These are phyloP conservation scores for Drosophila vallismaia DNA, from an alignment of 2,888 invertebrate species.

Conservation along the genomic window DNA sequence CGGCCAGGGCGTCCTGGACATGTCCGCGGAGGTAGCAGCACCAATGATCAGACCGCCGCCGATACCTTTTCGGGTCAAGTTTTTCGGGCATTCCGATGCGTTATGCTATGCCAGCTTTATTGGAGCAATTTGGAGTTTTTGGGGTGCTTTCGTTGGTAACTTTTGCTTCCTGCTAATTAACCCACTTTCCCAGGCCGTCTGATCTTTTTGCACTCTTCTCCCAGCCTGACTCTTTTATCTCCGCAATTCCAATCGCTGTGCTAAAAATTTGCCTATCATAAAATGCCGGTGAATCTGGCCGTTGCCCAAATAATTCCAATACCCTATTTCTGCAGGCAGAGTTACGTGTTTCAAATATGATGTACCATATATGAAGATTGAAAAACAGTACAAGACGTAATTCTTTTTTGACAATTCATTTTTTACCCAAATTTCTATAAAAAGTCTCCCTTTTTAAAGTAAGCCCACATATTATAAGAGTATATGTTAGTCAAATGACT, in stretches of 20 bases:
- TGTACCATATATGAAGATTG: too few relatives aligned
- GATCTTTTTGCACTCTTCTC: constrained; percentile 48
- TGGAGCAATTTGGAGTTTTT: constrained; percentile 50
- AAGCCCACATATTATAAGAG: not conserved
- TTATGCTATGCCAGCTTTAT: constrained; percentile 70
- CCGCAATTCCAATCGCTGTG: constrained; percentile 53
- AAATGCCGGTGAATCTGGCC: constrained; percentile 30
- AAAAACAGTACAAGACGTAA: too few relatives aligned
- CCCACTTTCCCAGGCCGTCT: constrained; percentile 66
- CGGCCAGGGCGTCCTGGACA: too few relatives aligned
- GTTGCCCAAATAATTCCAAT: constrained; percentile 12
- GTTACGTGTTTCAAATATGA: not conserved
- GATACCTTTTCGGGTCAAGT: constrained; percentile 62
- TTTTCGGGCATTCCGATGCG: constrained; percentile 69
- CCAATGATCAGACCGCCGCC: not conserved
- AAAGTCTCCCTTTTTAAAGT: too few relatives aligned
- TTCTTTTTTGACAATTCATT: too few relatives aligned
- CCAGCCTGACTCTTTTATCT: constrained; percentile 45
- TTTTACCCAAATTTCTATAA: too few relatives aligned
- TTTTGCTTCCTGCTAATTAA: constrained; percentile 54
- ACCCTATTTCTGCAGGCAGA: not conserved
- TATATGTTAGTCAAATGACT: not conserved
- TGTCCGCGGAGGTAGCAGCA: too few relatives aligned
- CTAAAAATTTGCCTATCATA: constrained; percentile 64
- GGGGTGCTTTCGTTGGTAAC: constrained; percentile 19